phyloP scores from a whole-genome alignment of 2,113 vertebrate genomes.

The Prunella himalayana region DNA sequence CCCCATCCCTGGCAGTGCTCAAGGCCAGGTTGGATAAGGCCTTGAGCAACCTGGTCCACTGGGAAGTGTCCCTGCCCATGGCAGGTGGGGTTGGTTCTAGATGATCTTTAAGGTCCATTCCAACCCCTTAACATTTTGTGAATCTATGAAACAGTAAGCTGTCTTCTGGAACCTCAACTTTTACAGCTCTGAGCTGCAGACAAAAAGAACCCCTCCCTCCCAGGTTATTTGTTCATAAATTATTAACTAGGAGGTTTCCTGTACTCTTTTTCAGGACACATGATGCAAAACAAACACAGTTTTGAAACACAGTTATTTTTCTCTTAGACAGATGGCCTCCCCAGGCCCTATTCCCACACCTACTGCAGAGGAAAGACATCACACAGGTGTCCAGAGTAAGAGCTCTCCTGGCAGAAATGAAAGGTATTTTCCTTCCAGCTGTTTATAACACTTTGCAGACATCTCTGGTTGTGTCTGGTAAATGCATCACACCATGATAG shows the following conservation, averaged over 20 bases:
- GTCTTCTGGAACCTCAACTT: neutral
- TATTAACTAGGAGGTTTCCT: neutral
- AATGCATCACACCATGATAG: neutral
- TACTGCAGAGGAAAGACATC: neutral
- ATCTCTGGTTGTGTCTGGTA: neutral
- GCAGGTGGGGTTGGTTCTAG: accelerated
- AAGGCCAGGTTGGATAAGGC: neutral
- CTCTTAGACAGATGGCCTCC: neutral
- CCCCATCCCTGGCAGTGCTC: neutral
- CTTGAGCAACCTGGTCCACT: neutral
- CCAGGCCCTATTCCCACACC: neutral
- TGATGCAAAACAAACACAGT: neutral
- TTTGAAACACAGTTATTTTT: neutral
- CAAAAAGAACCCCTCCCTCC: neutral
- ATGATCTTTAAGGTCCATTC: neutral
- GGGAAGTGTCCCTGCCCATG: neutral
- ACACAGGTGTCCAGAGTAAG: neutral
- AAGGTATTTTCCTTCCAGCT: neutral
- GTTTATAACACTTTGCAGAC: neutral
- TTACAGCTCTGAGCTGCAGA: neutral
- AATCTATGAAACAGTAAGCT: neutral
- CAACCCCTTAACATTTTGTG: neutral
- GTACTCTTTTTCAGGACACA: neutral
- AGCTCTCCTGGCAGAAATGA: neutral
- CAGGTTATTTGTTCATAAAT: neutral